Conservation (phyloP, 2,888 invertebrate genomes). For the Acanthacorydalis orientalis region DNA sequence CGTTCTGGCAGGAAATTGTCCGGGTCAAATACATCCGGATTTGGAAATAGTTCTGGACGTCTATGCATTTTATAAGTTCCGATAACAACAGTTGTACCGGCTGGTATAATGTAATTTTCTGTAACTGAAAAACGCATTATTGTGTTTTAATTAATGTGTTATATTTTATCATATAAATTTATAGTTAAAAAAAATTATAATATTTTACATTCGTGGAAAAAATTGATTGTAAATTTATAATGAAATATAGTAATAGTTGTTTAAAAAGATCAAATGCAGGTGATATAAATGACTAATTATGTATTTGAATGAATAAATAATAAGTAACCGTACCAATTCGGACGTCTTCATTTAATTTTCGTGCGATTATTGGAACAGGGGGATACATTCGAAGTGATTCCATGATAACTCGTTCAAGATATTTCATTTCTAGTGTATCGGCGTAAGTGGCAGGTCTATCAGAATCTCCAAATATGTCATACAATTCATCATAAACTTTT, state of each 20-base stretch:
- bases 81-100: constrained; percentile 50
- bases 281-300: no score
- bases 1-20: constrained; percentile 73
- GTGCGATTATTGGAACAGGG: constrained; percentile 62
- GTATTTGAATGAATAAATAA: not conserved
- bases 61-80: constrained; percentile 54
- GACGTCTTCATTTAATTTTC: constrained; percentile 53
- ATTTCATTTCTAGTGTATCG: constrained; percentile 75
- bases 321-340: constrained; percentile 35
- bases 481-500: constrained; percentile 54
- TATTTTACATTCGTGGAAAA: no score
- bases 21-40: constrained; percentile 63
- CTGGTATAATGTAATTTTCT: constrained; percentile 45
- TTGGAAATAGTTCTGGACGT: constrained; percentile 51
- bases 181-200: no score
- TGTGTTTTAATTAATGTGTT: no score
- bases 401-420: constrained; percentile 64
- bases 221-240: no score
- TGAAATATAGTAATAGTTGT: no score
- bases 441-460: constrained; percentile 62
- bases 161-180: no score
- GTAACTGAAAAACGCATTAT: constrained; percentile 40
- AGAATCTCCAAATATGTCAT: constrained; percentile 59
- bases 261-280: no score
- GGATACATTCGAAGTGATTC: constrained; percentile 66